A percentile compares a stretch with the other conserved stretches of the same genome.
Evolutionary conservation across 2,888 invertebrate genomes (phyloP).

Genomic region (Cremastobaeus sp.): DNA sequence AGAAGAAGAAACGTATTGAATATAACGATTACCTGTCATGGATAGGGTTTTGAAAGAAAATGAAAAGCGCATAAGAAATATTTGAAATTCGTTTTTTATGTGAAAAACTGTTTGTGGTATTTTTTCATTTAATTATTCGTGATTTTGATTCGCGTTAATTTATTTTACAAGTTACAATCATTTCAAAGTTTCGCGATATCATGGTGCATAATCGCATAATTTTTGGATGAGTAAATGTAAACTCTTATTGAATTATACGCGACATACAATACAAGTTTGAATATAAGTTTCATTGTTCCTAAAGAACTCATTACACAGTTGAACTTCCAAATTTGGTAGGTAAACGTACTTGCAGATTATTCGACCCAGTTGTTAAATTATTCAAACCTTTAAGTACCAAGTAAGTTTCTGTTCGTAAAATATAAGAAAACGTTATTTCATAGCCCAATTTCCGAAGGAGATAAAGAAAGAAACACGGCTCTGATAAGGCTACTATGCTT

Average conservation of each 20-base stretch:
- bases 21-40: too few relatives aligned
- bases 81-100: too few relatives aligned
- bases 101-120: too few relatives aligned
- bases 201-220: too few relatives aligned
- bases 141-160: too few relatives aligned
- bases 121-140: too few relatives aligned
- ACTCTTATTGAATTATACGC: constrained; percentile 23
- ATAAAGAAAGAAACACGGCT: constrained; percentile 43
- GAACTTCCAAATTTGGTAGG: constrained; percentile 22
- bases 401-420: constrained; percentile 28
- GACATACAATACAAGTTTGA: too few relatives aligned
- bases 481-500: constrained; percentile 30
- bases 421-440: constrained; percentile 43
- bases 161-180: too few relatives aligned
- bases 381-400: constrained; percentile 27
- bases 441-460: constrained; percentile 43
- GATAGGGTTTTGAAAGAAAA: too few relatives aligned
- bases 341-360: background rate
- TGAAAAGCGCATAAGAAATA: too few relatives aligned
- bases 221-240: constrained; percentile 5
- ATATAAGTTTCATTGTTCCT: constrained; percentile 29
- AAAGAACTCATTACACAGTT: constrained; percentile 18
- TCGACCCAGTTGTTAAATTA: constrained; percentile 44
- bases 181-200: too few relatives aligned
- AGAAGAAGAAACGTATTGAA: too few relatives aligned